Percentiles rank a stretch among this genome's conserved stretches.
These are phyloP conservation scores for Acromyrmex heyeri DNA, from an alignment of 1,140 invertebrate species.

Conservation along the genomic window DNA sequence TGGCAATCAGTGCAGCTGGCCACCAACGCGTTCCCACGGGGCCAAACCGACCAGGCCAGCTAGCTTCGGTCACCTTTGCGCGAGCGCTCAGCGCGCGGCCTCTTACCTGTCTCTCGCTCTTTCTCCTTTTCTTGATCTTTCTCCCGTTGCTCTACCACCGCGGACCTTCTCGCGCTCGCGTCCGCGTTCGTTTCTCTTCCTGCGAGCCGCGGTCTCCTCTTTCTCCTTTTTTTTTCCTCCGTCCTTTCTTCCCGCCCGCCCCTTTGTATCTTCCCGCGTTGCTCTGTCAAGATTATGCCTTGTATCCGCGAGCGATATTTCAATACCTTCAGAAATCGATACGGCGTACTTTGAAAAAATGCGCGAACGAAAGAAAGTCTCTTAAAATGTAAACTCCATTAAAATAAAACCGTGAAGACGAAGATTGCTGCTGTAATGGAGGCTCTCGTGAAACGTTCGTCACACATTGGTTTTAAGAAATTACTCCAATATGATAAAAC, in stretches of 20 bases:
- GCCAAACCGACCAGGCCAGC: constrained; percentile 80
- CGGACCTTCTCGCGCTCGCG: neutral
- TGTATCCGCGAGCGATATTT: constrained; percentile 39
- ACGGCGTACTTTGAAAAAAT: neutral
- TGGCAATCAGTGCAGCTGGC: constrained; percentile 85
- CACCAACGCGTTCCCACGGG: constrained; percentile 86
- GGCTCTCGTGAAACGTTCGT: neutral
- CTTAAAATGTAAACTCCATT: neutral
- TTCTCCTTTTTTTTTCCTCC: constrained; percentile 19
- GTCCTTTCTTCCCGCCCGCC: neutral
- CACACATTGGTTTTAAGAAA: neutral
- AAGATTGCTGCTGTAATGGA: neutral
- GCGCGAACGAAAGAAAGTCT: neutral
- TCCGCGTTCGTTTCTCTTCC: constrained; percentile 2
- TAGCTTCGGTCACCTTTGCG: constrained; percentile 75
- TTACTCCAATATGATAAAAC: neutral
- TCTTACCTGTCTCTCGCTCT: constrained; percentile 68
- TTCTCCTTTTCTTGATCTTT: constrained; percentile 61
- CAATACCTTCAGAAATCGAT: constrained; percentile 40
- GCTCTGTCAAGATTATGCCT: constrained; percentile 66
- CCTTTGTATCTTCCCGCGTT: constrained; percentile 67
- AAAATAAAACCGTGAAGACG: constrained; percentile 2
- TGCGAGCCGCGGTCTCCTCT: constrained; percentile 30
- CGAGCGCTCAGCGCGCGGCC: constrained; percentile 64
- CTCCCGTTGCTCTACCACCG: constrained; percentile 25